These are phyloP conservation scores for Synanthedon myopaeformis DNA, from an alignment of 2,888 invertebrate genomes.

Conservation along the genomic window DNA sequence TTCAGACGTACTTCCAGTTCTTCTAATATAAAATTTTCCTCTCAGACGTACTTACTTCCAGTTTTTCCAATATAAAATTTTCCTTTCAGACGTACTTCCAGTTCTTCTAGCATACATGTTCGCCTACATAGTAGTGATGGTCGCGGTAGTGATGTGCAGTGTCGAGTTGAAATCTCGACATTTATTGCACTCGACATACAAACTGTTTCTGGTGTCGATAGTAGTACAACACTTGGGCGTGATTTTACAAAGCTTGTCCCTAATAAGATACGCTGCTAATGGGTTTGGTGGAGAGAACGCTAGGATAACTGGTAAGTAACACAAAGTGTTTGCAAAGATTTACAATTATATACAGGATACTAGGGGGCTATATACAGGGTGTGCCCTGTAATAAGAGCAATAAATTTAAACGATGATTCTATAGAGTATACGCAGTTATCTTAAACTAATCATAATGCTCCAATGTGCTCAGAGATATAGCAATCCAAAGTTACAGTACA, in stretches of 20 bases:
- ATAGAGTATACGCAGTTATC: no score
- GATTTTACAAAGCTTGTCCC: slow-evolving; percentile 76
- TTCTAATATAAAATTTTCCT: slow-evolving; percentile 49
- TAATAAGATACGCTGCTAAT: slow-evolving; percentile 80
- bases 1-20: slow-evolving; percentile 89
- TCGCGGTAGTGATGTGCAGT: slow-evolving; percentile 80
- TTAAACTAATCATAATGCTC: no score
- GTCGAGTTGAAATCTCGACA: slow-evolving; percentile 83
- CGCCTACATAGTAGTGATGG: slow-evolving; percentile 77
- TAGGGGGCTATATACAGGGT: no score
- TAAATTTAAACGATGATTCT: no score
- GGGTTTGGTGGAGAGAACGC: slow-evolving; percentile 73
- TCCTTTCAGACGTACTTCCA: slow-evolving; percentile 83
- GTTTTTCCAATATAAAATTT: slow-evolving; percentile 57
- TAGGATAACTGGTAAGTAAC: slow-evolving; percentile 65
- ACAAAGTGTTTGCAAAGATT: no score
- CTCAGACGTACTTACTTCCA: slow-evolving; percentile 68
- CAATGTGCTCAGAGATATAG: no score
- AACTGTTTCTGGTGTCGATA: slow-evolving; percentile 82
- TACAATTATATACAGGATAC: no score
- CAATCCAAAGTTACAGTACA: no score
- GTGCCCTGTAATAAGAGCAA: no score
- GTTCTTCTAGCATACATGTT: slow-evolving; percentile 81
- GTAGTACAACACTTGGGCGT: slow-evolving; percentile 79
- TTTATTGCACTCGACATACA: slow-evolving; percentile 89